Base-by-base conservation (phyloP, 2,888 invertebrate genomes). In the Drosophila melanosoma region DNA sequence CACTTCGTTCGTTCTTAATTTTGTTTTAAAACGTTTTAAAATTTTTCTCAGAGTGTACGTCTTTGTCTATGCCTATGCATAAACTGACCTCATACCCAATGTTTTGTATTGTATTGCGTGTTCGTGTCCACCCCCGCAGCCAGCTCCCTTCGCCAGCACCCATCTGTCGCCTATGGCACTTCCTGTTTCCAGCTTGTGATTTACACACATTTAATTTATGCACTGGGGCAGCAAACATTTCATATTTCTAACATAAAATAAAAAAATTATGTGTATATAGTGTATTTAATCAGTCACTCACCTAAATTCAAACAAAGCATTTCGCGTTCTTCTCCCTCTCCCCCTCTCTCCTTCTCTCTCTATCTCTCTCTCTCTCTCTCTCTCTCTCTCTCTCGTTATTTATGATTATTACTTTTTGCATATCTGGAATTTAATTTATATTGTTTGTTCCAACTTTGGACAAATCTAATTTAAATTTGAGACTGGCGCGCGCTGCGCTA, bases 381-480 rank as follows among this genome's bases (percentile, higher is more conserved):
- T 36, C 7, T 15, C 35, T 57, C 12, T n/a, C 4, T 20, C 33
- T 15, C 3, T 23, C 45, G 6, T 20, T 38, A 48, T 15, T 38
- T 26, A 42, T 10, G 7, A 60, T 77, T 29, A 17, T 53, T 60
- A 61, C 60, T 67, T 61, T 40, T 35, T 42, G 56, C 58, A 64
- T 42, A 64, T 71, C 67, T 49, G 3, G 23, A 38, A 32, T 23
- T 29, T 20, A 26, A 29, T 73, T 48, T 17, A 38, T 8, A 15
- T 54, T 51, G 57, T 52, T 56, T 62, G 51, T 60, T 69, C 61
- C 88, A 65, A 64, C 61, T 79, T 76, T 58, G 83, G 84, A 45
- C 48, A 69, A 80, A 87, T 53, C 75, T 82, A 74, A 85, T 89
- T 87, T 76, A 69, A 69, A 76, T 69, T 72, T 77, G 71, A 69